Conservation (phyloP, 2,888 invertebrate species). For the Anthophora plumipes region DNA sequence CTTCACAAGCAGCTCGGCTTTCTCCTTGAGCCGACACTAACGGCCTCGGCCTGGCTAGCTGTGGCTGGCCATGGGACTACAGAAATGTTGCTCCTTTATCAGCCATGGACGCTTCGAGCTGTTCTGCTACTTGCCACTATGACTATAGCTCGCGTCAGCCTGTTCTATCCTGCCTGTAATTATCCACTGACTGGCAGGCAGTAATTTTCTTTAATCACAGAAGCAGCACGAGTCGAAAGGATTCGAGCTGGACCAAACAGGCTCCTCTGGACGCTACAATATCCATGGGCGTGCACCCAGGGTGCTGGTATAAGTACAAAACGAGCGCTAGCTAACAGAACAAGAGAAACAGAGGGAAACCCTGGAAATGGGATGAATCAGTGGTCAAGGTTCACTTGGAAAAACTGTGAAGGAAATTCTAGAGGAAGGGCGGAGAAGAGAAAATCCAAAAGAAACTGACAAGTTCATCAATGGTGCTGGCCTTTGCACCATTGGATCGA, state of each 20-base stretch:
- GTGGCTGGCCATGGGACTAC: constrained; percentile 38
- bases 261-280: constrained; percentile 41
- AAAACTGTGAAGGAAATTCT: constrained; percentile 37
- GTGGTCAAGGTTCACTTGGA: constrained; percentile 19
- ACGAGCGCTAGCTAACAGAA: constrained; percentile 29
- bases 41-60: not conserved
- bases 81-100: constrained; percentile 49
- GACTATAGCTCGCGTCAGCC: not conserved
- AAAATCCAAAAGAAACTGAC: not conserved
- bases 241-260: constrained; percentile 65
- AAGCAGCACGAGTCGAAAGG: constrained; percentile 71
- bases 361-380: not conserved
- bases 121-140: not conserved
- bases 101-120: constrained; percentile 1
- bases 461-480: constrained; percentile 18
- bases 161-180: constrained; percentile 76
- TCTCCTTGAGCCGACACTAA: constrained; percentile 30
- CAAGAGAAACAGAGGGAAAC: constrained; percentile 33
- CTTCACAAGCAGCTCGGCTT: constrained; percentile 41
- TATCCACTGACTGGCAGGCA: constrained; percentile 76
- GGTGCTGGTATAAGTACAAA: constrained; percentile 45
- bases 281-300: constrained; percentile 43
- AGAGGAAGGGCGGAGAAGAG: constrained; percentile 7
- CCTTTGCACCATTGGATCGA: constrained; percentile 32
- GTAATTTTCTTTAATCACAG: constrained; percentile 84